Percentiles rank a stretch among this genome's conserved stretches.
Conservation (phyloP, 2,797 vertebrate species). For the Megaceryle alcyon region DNA sequence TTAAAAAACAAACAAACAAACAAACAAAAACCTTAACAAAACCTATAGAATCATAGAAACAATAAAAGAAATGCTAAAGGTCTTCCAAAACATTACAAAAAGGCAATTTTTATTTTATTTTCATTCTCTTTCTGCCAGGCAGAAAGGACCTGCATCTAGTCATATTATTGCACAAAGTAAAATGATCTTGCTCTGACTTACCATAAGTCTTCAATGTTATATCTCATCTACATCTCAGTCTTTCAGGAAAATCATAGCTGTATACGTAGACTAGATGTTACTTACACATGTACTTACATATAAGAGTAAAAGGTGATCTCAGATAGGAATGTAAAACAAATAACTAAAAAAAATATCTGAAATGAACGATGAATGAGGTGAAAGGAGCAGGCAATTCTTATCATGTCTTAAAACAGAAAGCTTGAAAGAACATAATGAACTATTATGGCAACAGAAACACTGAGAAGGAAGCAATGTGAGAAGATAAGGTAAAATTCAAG, state of each 20-base stretch:
- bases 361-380: neutral
- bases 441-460: neutral
- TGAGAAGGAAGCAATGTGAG: neutral
- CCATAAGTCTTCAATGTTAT: neutral
- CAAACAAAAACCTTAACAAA: neutral
- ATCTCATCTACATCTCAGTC: neutral
- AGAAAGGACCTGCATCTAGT: neutral
- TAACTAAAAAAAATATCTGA: neutral
- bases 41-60: neutral
- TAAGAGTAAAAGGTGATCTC: neutral
- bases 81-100: neutral
- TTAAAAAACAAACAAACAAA: neutral
- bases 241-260: neutral
- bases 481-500: neutral
- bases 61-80: neutral
- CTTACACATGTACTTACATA: neutral
- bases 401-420: neutral
- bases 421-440: neutral
- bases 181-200: too few species aligned
- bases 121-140: neutral
- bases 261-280: neutral
- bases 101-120: neutral
- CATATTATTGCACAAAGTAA: neutral
- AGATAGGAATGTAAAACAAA: neutral
- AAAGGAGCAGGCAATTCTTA: neutral